Evolutionary conservation across 2,113 vertebrate species (phyloP).

Genomic region (Cranoglanis bouderius): DNA sequence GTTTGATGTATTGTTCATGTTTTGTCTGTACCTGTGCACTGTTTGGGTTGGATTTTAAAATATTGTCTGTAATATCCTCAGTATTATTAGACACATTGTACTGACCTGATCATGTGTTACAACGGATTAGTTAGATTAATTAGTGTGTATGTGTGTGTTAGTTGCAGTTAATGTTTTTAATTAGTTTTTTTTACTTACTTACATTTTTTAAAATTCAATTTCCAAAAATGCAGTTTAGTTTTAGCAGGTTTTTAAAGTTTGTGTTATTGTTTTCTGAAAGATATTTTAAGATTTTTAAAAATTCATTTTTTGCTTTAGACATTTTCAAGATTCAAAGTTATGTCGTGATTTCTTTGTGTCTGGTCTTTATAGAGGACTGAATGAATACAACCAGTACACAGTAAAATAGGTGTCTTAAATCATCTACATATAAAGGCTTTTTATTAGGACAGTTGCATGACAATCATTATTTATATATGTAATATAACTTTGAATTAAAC

Average conservation of each 20-base stretch:
- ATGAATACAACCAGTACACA: background rate
- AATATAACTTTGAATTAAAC: background rate
- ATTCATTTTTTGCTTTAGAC: background rate
- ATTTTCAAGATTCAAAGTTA: background rate
- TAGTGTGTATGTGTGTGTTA: background rate
- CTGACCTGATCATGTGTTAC: background rate
- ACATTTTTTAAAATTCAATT: background rate
- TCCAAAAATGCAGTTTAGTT: background rate
- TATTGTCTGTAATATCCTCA: background rate
- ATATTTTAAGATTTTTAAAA: background rate
- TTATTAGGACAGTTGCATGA: background rate
- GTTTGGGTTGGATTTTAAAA: conserved; percentile 19
- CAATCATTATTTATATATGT: background rate
- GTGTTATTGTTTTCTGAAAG: background rate
- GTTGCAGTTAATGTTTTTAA: background rate
- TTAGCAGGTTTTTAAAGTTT: background rate
- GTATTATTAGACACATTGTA: background rate
- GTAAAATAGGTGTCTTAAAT: background rate
- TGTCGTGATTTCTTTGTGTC: background rate
- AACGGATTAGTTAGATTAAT: background rate
- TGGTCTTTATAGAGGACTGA: background rate
- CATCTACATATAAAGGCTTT: background rate
- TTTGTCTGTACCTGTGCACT: conserved; percentile 35
- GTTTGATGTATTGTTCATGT: conserved; percentile 49
- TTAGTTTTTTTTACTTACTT: background rate